A percentile compares a stretch with the other conserved stretches of the same genome.
Conservation (phyloP, 1,140 invertebrate species). For the Magallana angulata region DNA sequence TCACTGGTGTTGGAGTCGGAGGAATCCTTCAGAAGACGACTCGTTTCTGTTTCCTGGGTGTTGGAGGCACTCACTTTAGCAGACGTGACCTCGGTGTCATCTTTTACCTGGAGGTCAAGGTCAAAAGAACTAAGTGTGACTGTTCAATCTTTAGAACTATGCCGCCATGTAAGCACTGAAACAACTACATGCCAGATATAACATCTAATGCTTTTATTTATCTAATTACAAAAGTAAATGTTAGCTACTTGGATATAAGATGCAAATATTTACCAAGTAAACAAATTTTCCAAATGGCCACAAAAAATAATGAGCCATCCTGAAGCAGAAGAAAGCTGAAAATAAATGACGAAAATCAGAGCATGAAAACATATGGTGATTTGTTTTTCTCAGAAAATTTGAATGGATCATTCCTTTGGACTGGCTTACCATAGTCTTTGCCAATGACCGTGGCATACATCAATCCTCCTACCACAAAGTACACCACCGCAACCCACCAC, state of each 20-base stretch:
- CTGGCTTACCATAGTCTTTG: constrained; percentile 66
- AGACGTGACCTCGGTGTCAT: not conserved
- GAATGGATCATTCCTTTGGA: not conserved
- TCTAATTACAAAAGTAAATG: no score
- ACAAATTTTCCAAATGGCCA: constrained; percentile 79
- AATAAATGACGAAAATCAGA: constrained; percentile 40
- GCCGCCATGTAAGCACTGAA: no score
- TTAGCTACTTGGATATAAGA: no score
- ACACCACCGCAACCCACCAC: constrained; percentile 75
- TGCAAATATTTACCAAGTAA: constrained; percentile 65
- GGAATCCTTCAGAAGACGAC: not conserved
- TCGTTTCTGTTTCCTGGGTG: not conserved
- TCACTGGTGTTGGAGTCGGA: not conserved
- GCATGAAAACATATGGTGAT: no score
- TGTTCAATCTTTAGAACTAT: not conserved
- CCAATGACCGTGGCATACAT: constrained; percentile 73
- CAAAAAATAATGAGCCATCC: constrained; percentile 73
- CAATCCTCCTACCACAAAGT: constrained; percentile 67
- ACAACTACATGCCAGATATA: no score
- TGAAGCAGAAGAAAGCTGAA: constrained; percentile 71
- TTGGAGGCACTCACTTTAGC: not conserved
- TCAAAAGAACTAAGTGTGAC: not conserved
- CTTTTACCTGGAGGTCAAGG: not conserved
- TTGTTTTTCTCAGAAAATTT: no score
- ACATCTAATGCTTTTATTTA: no score